phyloP scores from a whole-genome alignment of 1,140 invertebrate species.

The Centruroides vittatus region DNA sequence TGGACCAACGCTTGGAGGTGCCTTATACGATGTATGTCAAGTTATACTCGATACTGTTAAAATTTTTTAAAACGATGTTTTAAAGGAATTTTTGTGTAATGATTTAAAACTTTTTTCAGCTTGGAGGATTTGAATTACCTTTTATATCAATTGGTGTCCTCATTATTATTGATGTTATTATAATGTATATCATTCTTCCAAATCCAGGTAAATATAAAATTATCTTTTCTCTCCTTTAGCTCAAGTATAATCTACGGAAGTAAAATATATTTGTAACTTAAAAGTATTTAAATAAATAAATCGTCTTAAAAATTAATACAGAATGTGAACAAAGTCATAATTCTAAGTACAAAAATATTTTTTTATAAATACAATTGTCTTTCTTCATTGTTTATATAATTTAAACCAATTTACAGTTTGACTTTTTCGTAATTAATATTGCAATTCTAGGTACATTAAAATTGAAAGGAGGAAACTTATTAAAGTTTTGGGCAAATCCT shows the following conservation, averaged over 20 bases:
- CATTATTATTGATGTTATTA: slow-evolving; percentile 7
- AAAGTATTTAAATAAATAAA: no score
- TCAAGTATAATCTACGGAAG: no score
- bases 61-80: no score
- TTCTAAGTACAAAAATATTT: neutral
- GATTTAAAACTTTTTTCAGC: slow-evolving; percentile 4
- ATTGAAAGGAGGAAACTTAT: slow-evolving; percentile 8
- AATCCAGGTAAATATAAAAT: slow-evolving; percentile 1
- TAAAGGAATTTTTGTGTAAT: neutral
- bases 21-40: slow-evolving; percentile 18
- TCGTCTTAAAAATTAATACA: no score
- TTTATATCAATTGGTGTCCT: slow-evolving; percentile 6
- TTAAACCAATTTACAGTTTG: slow-evolving; percentile 4
- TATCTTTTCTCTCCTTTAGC: no score
- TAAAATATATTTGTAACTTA: no score
- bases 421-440: slow-evolving; percentile 16
- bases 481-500: slow-evolving; percentile 12
- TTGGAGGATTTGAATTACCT: slow-evolving; percentile 11
- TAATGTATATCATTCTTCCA: slow-evolving; percentile 11
- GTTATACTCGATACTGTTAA: no score
- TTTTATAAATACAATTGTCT: neutral
- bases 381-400: neutral
- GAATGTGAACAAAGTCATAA: no score
- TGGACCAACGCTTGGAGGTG: slow-evolving; percentile 21
- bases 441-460: slow-evolving; percentile 6